These are phyloP conservation scores for Mythimna lalbum DNA, from an alignment of 2,888 invertebrate species.

Conservation along the genomic window DNA sequence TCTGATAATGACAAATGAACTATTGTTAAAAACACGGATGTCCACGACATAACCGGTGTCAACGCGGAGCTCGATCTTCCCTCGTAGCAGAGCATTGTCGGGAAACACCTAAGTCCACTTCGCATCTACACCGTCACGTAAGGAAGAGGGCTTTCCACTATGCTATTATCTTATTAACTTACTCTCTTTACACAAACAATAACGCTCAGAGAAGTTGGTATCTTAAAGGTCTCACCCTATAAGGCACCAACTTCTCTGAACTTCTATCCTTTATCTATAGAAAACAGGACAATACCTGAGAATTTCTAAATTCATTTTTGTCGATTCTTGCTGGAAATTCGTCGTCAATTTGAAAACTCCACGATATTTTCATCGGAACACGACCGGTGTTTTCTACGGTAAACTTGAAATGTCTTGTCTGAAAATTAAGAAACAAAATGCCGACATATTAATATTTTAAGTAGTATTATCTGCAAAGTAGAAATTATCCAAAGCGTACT, in stretches of 20 bases:
- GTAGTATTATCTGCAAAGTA: no score
- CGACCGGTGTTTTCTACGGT: conserved; percentile 80
- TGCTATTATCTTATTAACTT: no score
- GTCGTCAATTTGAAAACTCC: conserved; percentile 84
- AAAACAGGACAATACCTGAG: conserved; percentile 40
- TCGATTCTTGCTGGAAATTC: conserved; percentile 83
- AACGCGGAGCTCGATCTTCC: not conserved
- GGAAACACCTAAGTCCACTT: conserved; percentile 1
- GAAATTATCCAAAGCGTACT: no score
- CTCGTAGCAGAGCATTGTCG: not conserved
- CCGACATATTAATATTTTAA: not conserved
- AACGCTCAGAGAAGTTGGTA: no score
- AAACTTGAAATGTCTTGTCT: conserved; percentile 81
- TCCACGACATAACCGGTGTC: not conserved
- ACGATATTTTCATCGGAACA: conserved; percentile 82
- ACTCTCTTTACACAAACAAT: no score
- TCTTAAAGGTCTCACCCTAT: no score
- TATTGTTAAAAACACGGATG: not conserved
- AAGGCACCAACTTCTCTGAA: no score
- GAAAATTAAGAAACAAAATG: conserved; percentile 21
- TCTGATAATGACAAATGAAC: conserved; percentile 22
- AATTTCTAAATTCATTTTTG: conserved; percentile 66
- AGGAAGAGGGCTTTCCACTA: not conserved
- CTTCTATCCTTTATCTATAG: not conserved
- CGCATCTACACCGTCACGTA: conserved; percentile 2